These are phyloP conservation scores for Accipiter virgatus DNA, from an alignment of 2,113 vertebrate species.

Conservation along the genomic window DNA sequence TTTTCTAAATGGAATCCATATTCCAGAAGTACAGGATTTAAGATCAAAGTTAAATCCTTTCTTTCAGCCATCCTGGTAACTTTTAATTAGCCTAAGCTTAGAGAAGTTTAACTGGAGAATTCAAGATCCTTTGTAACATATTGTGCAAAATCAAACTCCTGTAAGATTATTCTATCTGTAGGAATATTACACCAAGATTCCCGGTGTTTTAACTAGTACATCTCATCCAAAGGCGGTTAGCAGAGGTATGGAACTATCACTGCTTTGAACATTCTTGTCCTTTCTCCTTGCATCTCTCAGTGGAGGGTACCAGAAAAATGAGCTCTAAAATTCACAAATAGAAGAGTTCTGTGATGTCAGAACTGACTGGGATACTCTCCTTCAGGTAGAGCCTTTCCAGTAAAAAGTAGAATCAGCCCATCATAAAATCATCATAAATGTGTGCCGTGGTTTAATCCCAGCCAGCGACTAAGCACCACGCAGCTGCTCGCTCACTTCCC, in stretches of 20 bases:
- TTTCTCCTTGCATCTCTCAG: background rate
- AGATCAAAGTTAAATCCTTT: background rate
- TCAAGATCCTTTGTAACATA: background rate
- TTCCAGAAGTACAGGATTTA: background rate
- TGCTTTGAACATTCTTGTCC: background rate
- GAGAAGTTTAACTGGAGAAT: background rate
- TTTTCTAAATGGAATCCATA: background rate
- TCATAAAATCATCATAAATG: no score
- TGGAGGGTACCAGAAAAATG: background rate
- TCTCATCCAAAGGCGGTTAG: background rate
- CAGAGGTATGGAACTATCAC: background rate
- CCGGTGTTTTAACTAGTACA: background rate
- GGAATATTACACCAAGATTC: background rate
- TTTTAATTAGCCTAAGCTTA: background rate
- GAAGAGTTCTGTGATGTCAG: background rate
- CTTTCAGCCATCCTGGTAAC: background rate
- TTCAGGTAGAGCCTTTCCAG: background rate
- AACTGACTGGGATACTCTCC: background rate
- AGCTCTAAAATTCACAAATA: background rate
- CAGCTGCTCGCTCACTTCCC: no score
- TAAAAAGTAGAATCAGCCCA: no score
- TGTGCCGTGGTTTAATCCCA: no score
- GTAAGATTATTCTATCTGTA: background rate
- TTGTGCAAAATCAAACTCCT: background rate
- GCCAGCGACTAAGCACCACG: no score